phyloP scores from a whole-genome alignment of 2,797 vertebrate genomes.

The Tachyglossus aculeatus region DNA sequence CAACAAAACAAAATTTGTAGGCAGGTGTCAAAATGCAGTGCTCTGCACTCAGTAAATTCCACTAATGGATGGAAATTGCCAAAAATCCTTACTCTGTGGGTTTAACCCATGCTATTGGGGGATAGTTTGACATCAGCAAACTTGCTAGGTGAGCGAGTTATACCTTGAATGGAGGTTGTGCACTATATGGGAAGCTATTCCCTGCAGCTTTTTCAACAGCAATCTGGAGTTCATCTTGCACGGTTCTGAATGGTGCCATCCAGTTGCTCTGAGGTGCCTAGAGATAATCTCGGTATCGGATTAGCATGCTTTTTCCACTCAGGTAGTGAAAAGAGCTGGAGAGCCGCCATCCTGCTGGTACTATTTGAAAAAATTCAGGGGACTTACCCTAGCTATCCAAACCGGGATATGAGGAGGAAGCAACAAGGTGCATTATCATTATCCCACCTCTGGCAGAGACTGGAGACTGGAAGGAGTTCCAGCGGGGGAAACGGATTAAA shows the following conservation, averaged over 20 bases:
- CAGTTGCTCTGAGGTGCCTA: slow-evolving; percentile 40
- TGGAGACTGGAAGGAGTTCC: slow-evolving; percentile 14
- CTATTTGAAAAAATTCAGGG: no score
- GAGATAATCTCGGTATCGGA: slow-evolving; percentile 52
- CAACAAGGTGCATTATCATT: slow-evolving; percentile 53
- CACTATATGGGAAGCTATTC: slow-evolving; percentile 10
- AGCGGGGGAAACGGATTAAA: slow-evolving; percentile 46
- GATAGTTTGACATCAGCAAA: no score
- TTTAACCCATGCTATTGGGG: no score
- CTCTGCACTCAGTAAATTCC: no score
- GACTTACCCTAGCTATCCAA: no score
- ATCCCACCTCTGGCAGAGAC: slow-evolving; percentile 55
- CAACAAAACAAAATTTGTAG: no score
- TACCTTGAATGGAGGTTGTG: no score
- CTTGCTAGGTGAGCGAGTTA: no score
- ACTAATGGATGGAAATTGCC: no score
- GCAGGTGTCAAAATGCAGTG: no score
- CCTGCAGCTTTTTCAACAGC: slow-evolving; percentile 13
- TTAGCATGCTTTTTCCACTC: slow-evolving; percentile 49
- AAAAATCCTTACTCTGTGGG: no score
- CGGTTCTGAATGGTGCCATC: neutral
- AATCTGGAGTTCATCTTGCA: no score
- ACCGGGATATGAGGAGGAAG: slow-evolving; percentile 56
- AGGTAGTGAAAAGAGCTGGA: slow-evolving; percentile 58
- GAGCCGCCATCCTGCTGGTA: slow-evolving; percentile 59